Evolutionary conservation across 2,888 invertebrate species (phyloP).

Genomic region (Marasmarcha lunaedactyla): DNA sequence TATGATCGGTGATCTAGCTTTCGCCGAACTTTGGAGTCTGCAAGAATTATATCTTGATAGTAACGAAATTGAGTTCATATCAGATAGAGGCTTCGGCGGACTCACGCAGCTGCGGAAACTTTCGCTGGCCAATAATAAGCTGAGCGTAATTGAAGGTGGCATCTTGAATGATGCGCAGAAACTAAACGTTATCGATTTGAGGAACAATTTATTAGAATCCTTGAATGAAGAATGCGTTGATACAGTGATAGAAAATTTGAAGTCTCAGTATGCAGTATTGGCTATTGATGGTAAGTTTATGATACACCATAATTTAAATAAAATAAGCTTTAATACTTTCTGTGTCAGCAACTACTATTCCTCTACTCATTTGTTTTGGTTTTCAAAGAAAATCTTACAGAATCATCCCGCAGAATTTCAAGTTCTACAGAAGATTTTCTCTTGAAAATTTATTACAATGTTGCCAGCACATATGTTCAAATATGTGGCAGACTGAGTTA

Average conservation of each 20-base stretch:
- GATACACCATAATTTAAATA: too few relatives aligned
- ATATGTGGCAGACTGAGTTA: too few relatives aligned
- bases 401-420: too few relatives aligned
- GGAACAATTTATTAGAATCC: constrained; percentile 81
- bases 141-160: constrained; percentile 77
- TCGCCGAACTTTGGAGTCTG: constrained; percentile 82
- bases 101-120: constrained; percentile 79
- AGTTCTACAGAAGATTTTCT: too few relatives aligned
- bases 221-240: constrained; percentile 79
- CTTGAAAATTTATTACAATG: too few relatives aligned
- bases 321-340: too few relatives aligned
- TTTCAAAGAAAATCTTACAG: too few relatives aligned
- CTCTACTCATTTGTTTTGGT: too few relatives aligned
- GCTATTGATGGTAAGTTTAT: constrained; percentile 79
- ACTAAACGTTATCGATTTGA: constrained; percentile 80
- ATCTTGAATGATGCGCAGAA: constrained; percentile 78
- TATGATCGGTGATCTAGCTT: constrained; percentile 84
- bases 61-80: constrained; percentile 80
- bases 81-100: constrained; percentile 82
- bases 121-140: constrained; percentile 80
- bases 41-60: constrained; percentile 78
- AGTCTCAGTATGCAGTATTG: constrained; percentile 79
- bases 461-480: too few relatives aligned
- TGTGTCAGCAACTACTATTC: too few relatives aligned
- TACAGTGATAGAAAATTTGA: constrained; percentile 77